These are phyloP conservation scores for Macrotis lagotis DNA, from an alignment of 2,113 vertebrate species.

Conservation along the genomic window DNA sequence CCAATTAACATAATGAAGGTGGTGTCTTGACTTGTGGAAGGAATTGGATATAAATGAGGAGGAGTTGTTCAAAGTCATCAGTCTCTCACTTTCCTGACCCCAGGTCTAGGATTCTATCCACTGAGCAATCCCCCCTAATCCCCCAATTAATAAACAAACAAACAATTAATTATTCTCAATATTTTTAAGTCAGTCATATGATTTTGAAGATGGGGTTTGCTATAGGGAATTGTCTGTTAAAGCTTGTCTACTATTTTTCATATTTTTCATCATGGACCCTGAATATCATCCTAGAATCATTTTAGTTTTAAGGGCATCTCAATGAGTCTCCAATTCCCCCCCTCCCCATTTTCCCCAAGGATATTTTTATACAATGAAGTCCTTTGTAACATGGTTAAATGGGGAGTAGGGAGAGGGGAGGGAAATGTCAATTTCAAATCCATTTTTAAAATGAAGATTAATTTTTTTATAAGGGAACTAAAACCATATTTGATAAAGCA, in stretches of 20 bases:
- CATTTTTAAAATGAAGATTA: slow-evolving; percentile 48
- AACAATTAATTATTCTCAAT: background rate
- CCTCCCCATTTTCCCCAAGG: slow-evolving; percentile 45
- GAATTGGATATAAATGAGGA: background rate
- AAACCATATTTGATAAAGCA: slow-evolving; percentile 7
- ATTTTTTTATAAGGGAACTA: slow-evolving; percentile 53
- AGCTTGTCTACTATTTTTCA: background rate
- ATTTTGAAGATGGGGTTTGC: background rate
- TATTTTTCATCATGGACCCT: background rate
- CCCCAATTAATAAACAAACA: background rate
- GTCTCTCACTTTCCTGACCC: background rate
- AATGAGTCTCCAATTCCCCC: background rate
- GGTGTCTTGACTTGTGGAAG: background rate
- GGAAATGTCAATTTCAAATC: slow-evolving; percentile 44
- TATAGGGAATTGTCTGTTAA: background rate
- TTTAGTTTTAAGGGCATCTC: background rate
- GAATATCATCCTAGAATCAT: background rate
- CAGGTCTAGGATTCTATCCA: background rate
- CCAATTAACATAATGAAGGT: background rate
- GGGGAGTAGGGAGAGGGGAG: slow-evolving; percentile 29
- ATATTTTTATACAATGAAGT: slow-evolving; percentile 44
- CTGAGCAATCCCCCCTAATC: background rate
- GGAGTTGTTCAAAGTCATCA: background rate
- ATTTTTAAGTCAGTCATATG: background rate
- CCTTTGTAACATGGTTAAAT: slow-evolving; percentile 64